Base-by-base conservation (phyloP, 2,888 invertebrate genomes). In the Phasia obesa region DNA sequence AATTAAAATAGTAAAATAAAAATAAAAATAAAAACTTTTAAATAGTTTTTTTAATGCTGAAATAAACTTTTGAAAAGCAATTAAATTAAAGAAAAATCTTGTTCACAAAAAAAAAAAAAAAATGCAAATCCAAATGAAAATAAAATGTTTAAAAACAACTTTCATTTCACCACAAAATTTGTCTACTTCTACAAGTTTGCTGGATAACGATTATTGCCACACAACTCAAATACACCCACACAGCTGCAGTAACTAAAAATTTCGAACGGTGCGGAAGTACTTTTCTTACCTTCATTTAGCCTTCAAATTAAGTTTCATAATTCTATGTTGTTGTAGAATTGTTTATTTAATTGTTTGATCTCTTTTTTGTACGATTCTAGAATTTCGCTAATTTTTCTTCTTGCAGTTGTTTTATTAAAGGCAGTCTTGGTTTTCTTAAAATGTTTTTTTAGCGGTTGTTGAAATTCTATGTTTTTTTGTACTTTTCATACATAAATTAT, bases 401-500 rank as follows among this genome's bases (percentile, higher is more conserved):
- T 38, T 75, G 15, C 65, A 51, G 35, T 55, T 81, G 21, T 31
- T 59, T 76, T 67, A 59, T 64, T 76, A 60, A 69, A 59, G 59
- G 38, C 62, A 67, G 44, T 44, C 55, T 82, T 69, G 53, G 67
- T 73, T 53, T 73, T 73, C 38, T 60, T 53, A 35, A 65, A 51
- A 71, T 21, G 21, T 65, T 62, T 6, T 19, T 21, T 23, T 53
- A 67, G 13, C 0, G 2, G 25, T 47, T 65, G 51, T 27, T 47
- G 47, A 5, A 59, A 42, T 73, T 69, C 38, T 67, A 19, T 62
- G 42, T 49, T 62, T 60, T 67, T 60, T 21, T 55, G 60, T 44
- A 55, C 67, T 70, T 67, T 76, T 49, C 73, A 77, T n/a, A n/a
- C 80, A 73, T 82, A 82, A 84, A 84, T 84, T 84, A 84, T 82